A percentile compares a stretch with the other conserved stretches of the same genome.
Evolutionary conservation across 37 sponge, comb jelly and placozoan species (phyloP).

Genomic region (Oscarella lobularis): DNA sequence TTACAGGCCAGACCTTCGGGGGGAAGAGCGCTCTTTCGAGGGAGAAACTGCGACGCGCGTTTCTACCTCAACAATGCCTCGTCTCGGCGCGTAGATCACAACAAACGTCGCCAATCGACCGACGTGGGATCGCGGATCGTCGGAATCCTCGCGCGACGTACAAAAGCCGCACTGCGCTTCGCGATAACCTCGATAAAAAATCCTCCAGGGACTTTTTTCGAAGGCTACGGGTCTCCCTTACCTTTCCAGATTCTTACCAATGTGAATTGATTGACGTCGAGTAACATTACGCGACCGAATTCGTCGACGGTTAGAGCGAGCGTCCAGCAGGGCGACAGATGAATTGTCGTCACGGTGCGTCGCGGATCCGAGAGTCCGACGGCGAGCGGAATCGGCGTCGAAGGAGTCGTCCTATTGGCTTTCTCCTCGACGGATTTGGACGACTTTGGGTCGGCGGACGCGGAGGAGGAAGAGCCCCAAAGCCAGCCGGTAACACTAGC

Average conservation of each 20-base stretch:
- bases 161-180: neutral
- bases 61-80: neutral
- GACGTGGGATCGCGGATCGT: neutral
- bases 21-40: neutral
- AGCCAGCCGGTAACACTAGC: too few species aligned
- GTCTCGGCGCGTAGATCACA: neutral
- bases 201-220: too few species aligned
- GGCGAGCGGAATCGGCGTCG: neutral
- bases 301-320: neutral
- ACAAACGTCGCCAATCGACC: neutral
- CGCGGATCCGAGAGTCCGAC: neutral
- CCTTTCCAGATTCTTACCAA: neutral
- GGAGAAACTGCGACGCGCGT: neutral
- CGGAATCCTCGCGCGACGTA: neutral
- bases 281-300: neutral
- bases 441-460: too few species aligned
- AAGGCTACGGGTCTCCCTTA: too few species aligned
- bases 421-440: too few species aligned
- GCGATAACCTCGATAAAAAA: neutral
- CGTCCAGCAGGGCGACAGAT: neutral
- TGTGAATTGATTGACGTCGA: neutral
- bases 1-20: neutral
- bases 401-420: too few species aligned
- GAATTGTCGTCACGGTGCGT: neutral
- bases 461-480: too few species aligned